phyloP scores from a whole-genome alignment of 2,888 invertebrate genomes.

The Acrobasis consociella region DNA sequence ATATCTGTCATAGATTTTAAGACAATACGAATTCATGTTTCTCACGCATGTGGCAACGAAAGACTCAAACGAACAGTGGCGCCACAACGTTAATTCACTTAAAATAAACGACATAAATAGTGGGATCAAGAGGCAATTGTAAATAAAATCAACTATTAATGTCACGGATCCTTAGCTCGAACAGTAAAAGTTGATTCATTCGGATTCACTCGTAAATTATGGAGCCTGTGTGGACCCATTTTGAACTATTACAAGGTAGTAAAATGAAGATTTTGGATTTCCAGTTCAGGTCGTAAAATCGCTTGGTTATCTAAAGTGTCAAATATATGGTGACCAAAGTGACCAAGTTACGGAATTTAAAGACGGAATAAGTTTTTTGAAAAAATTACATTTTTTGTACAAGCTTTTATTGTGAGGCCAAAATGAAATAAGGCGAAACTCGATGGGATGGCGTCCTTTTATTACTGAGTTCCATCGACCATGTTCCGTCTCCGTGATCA shows the following conservation, averaged over 20 bases:
- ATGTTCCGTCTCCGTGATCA: no score
- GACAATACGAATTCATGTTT: no score
- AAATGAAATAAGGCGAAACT: no score
- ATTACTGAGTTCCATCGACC: no score
- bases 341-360: no score
- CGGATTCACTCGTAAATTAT: constrained; percentile 4
- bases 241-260: constrained; percentile 73
- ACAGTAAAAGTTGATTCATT: constrained; percentile 19
- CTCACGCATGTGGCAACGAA: background rate
- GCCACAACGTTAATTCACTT: constrained; percentile 1
- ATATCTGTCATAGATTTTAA: no score
- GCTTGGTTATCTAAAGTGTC: constrained; percentile 48
- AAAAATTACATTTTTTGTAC: no score
- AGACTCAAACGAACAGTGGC: constrained; percentile 4
- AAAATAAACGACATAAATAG: constrained; percentile 6
- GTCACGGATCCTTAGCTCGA: background rate
- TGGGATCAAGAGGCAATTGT: constrained; percentile 16
- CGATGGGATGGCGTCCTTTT: no score
- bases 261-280: constrained; percentile 51
- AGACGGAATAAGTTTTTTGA: no score
- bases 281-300: constrained; percentile 53
- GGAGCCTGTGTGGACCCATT: constrained; percentile 58
- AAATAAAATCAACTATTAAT: constrained; percentile 20
- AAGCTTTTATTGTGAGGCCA: no score
- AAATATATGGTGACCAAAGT: constrained; percentile 43